Evolutionary conservation across 1,140 invertebrate species (phyloP).

Genomic region (Coelopa frigida): DNA sequence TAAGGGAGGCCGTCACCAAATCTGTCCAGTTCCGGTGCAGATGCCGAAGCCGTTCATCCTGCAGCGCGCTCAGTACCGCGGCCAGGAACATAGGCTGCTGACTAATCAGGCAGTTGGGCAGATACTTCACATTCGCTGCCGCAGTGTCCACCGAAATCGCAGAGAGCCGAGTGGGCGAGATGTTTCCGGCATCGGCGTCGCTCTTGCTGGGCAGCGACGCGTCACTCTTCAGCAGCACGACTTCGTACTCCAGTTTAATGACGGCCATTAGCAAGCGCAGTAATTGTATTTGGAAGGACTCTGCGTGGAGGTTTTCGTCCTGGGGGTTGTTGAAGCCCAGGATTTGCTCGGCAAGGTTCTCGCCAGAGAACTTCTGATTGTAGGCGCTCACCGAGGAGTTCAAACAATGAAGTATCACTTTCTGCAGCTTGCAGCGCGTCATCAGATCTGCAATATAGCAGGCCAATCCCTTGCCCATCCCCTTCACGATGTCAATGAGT

Average conservation of each 20-base stretch:
- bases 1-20: constrained; percentile 63
- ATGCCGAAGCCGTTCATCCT: constrained; percentile 58
- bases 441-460: constrained; percentile 77
- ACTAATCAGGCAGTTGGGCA: constrained; percentile 60
- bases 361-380: constrained; percentile 2
- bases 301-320: constrained; percentile 58
- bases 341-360: constrained; percentile 75
- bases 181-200: constrained; percentile 20
- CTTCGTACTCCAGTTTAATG: constrained; percentile 71
- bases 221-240: constrained; percentile 50
- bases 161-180: constrained; percentile 34
- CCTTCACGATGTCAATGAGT: constrained; percentile 71
- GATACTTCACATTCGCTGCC: constrained; percentile 51
- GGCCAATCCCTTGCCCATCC: constrained; percentile 72
- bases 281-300: constrained; percentile 71
- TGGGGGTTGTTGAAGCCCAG: constrained; percentile 72
- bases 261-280: constrained; percentile 59
- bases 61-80: constrained; percentile 70
- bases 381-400: constrained; percentile 63
- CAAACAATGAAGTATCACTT: constrained; percentile 78
- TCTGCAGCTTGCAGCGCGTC: constrained; percentile 78
- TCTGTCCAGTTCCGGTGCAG: constrained; percentile 75
- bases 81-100: constrained; percentile 83
- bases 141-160: constrained; percentile 18
- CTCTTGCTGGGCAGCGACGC: constrained; percentile 10